phyloP scores from a whole-genome alignment of 2,113 vertebrate species.

The Sphyrna mokarran region DNA sequence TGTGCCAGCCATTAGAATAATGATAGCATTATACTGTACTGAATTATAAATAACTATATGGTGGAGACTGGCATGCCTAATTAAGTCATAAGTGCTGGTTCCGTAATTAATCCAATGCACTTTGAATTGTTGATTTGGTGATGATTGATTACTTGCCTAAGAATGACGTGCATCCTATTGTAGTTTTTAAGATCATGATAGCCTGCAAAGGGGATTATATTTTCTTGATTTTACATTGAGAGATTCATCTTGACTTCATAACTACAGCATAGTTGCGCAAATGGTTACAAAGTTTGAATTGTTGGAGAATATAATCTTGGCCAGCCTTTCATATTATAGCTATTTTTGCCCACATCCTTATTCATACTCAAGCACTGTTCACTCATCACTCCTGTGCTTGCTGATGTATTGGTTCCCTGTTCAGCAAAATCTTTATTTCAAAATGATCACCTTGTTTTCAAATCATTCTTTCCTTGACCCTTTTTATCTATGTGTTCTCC shows the following conservation, averaged over 20 bases:
- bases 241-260: neutral
- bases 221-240: neutral
- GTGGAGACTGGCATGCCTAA: conserved; percentile 7
- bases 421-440: neutral
- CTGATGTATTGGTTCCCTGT: neutral
- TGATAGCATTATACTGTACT: neutral
- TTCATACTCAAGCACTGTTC: neutral
- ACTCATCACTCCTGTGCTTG: neutral
- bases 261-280: neutral
- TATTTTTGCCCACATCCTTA: neutral
- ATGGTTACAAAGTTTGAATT: neutral
- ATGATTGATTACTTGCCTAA: neutral
- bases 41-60: neutral
- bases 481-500: neutral
- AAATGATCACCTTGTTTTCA: neutral
- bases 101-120: neutral
- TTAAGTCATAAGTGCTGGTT: neutral
- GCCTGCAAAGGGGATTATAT: neutral
- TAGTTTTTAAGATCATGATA: neutral
- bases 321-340: neutral
- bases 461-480: neutral
- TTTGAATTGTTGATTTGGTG: conserved; percentile 13
- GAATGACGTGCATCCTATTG: neutral
- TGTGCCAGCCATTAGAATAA: conserved; percentile 5
- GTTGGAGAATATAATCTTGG: neutral